These are phyloP conservation scores for Odontamblyopus rebecca DNA, from an alignment of 2,797 vertebrate species.

Conservation along the genomic window DNA sequence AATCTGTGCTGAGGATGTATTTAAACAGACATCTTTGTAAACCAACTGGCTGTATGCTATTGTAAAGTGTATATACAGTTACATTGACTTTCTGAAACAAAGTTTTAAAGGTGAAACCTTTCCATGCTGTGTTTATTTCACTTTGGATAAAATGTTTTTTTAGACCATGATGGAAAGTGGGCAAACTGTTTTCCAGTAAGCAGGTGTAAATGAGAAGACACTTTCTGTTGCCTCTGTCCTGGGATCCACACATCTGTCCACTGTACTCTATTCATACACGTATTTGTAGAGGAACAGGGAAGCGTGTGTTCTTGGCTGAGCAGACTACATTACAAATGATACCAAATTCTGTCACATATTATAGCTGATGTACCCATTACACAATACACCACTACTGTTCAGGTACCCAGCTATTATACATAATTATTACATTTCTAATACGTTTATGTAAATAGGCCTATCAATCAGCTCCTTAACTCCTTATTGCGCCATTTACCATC, in stretches of 20 bases:
- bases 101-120: slow-evolving; percentile 75
- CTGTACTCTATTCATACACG: no score
- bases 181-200: not conserved
- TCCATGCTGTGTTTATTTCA: slow-evolving; percentile 58
- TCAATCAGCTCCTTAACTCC: not conserved
- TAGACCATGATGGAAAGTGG: not conserved
- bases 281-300: no score
- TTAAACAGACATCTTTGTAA: slow-evolving; percentile 89
- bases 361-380: no score
- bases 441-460: no score
- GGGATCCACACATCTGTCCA: no score
- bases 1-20: slow-evolving; percentile 89
- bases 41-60: slow-evolving; percentile 83
- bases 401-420: not conserved
- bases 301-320: no score
- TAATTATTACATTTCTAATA: no score
- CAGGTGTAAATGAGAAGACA: not conserved
- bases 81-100: slow-evolving; percentile 77
- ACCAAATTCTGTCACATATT: no score
- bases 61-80: slow-evolving; percentile 82
- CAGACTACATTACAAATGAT: no score
- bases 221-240: no score
- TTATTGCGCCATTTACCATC: not conserved
- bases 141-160: not conserved
- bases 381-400: no score